These are phyloP conservation scores for Macrobrachium rosenbergii DNA, from an alignment of 1,140 invertebrate genomes.

Conservation along the genomic window DNA sequence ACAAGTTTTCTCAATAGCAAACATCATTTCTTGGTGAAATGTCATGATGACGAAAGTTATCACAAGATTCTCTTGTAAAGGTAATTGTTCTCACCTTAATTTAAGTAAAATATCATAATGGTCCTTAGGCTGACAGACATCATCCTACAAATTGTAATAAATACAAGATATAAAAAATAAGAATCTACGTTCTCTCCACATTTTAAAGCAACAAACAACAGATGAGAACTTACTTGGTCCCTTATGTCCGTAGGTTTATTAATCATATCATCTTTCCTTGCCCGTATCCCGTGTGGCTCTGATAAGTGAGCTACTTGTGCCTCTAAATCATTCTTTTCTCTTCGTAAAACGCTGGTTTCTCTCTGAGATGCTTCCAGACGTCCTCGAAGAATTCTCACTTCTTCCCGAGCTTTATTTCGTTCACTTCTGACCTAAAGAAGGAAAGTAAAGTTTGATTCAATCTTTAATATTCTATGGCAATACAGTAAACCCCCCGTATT, in stretches of 20 bases:
- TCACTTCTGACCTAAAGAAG: conserved; percentile 80
- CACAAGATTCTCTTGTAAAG: no score
- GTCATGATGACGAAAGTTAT: no score
- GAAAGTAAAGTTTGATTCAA: conserved; percentile 56
- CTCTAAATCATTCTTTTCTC: conserved; percentile 85
- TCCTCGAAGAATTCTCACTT: conserved; percentile 83
- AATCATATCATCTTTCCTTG: conserved; percentile 29
- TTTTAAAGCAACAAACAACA: no score
- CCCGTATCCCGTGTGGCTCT: conserved; percentile 20
- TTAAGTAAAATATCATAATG: not conserved
- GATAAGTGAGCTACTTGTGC: conserved; percentile 76
- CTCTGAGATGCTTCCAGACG: conserved; percentile 85
- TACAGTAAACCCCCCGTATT: not conserved
- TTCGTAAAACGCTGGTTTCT: conserved; percentile 81
- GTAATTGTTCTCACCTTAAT: not conserved
- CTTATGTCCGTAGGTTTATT: conserved; percentile 40
- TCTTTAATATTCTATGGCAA: conserved; percentile 31
- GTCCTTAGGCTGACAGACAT: no score
- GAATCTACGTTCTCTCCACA: no score
- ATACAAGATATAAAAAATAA: no score
- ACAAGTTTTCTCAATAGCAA: no score
- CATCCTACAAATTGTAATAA: no score
- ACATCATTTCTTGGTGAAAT: no score
- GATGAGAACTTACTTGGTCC: conserved; percentile 2
- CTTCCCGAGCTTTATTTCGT: conserved; percentile 88